Conservation (phyloP, 2,113 vertebrate genomes). For the Hippocampus comes region DNA sequence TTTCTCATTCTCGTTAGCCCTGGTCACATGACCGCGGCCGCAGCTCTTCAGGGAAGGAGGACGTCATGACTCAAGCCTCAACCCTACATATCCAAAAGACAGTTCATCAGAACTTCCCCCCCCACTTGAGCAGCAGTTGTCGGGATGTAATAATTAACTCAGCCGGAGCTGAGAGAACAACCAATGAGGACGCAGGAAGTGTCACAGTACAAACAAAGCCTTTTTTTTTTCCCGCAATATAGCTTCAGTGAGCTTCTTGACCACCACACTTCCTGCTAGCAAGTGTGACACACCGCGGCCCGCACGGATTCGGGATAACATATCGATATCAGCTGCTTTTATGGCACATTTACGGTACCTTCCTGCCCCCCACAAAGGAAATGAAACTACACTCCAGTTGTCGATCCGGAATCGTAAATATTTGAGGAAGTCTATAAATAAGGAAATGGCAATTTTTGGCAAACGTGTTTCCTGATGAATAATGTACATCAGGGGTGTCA, state of each 20-base stretch:
- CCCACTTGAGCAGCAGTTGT: slow-evolving; percentile 10
- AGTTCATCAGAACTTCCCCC: slow-evolving; percentile 33
- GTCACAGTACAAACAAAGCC: slow-evolving; percentile 35
- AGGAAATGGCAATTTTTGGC: background rate
- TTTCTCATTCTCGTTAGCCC: slow-evolving; percentile 27
- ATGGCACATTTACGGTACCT: slow-evolving; percentile 2
- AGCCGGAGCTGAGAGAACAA: slow-evolving; percentile 11
- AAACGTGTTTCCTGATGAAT: too few relatives aligned
- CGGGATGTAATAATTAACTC: slow-evolving; percentile 72
- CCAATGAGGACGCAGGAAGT: slow-evolving; percentile 35
- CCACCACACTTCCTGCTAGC: slow-evolving; percentile 2
- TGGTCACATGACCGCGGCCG: slow-evolving; percentile 51
- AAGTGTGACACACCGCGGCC: slow-evolving; percentile 1
- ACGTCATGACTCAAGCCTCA: slow-evolving; percentile 36
- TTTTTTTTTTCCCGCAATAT: slow-evolving; percentile 16
- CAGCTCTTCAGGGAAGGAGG: slow-evolving; percentile 36
- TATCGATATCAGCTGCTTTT: background rate
- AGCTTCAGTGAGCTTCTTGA: slow-evolving; percentile 34
- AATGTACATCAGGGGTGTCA: too few relatives aligned
- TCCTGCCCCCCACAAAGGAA: background rate
- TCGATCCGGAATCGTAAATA: background rate
- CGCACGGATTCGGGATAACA: background rate
- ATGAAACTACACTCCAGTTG: background rate
- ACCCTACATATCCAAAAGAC: slow-evolving; percentile 42
- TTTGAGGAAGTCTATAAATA: background rate